These are phyloP conservation scores for Lepilemur septentrionalis DNA, from an alignment of 2,797 vertebrate genomes.

Conservation along the genomic window DNA sequence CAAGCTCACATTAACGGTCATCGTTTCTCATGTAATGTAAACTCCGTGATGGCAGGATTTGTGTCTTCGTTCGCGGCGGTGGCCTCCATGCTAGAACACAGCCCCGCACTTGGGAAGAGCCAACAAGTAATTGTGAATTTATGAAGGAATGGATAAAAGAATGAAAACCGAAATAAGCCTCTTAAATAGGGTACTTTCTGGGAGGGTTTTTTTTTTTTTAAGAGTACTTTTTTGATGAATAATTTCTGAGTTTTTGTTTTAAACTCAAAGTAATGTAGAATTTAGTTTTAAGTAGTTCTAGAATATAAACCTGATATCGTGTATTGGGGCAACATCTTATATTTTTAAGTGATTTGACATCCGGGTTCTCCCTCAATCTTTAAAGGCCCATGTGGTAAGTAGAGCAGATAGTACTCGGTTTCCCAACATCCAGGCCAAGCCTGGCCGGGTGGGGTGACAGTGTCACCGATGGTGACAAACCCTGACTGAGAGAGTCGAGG, in stretches of 20 bases:
- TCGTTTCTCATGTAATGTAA: background rate
- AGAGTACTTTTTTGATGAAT: background rate
- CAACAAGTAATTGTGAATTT: fast-evolving
- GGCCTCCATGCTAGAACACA: background rate
- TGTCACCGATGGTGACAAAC: background rate
- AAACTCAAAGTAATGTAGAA: background rate
- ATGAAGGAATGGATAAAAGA: background rate
- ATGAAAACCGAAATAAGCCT: background rate
- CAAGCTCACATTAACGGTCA: fast-evolving
- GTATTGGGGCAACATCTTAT: background rate
- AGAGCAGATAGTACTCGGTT: background rate
- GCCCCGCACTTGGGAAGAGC: background rate
- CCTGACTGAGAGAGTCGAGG: fast-evolving
- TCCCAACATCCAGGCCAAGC: background rate
- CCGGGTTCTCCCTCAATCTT: background rate
- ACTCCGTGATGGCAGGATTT: background rate
- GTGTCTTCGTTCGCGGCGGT: background rate
- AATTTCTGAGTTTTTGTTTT: background rate
- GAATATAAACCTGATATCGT: background rate
- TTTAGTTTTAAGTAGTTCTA: background rate
- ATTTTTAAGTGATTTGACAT: background rate
- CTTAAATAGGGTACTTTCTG: background rate
- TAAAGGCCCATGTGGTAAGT: fast-evolving
- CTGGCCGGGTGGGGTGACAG: background rate
- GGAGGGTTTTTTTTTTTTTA: background rate